Evolutionary conservation across 2,113 vertebrate species (phyloP), one percentile per base, ranked within the genome.

Genomic region (Melanotaenia duboulayi): DNA sequence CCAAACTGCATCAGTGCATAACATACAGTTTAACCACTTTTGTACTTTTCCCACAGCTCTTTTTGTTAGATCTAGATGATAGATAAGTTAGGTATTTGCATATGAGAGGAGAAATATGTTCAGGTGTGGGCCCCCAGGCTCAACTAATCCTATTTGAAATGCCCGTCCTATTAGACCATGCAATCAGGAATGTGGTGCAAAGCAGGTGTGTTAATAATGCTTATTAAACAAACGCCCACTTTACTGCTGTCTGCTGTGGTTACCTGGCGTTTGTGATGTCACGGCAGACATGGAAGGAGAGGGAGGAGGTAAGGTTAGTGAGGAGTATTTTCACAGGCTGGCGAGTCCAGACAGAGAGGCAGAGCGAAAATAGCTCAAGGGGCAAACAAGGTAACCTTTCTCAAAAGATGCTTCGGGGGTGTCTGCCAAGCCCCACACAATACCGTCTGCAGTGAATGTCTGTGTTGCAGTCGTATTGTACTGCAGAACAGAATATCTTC

Each of bases 101-200:
- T 74, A 69, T 62, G 50, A 39, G 61, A 66, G 42, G 61, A 66
- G 48, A 48, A 46, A 78, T 91, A 85, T 92, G 92, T 93, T 97
- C 95, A 96, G 95, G 95, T 96, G 95, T 87, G 93, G 91, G 91
- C 92, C 95, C 93, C 85, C 75, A 92, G 95, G 94, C 82, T 82
- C 16, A 11, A 70, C 71, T 92, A 89, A 88, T 93, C 90, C 83
- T 84, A 80, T 86, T 74, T 91, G 65, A 90, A 82, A 80, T 92
- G 85, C 71, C 86, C 73, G 89, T 90, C 87, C 88, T 88, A 87
- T 87, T 93, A 80, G 93, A 83, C 80, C 90, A 68, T 71, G 92
- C 84, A 95, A 95, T 86, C 87, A 71, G 64, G 80, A 91, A 93
- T 94, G 91, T 92, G 92, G 93, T 87, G 90, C 91, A 87, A 90